phyloP scores from a whole-genome alignment of 2,888 invertebrate genomes.

The Schizaphis graminum region DNA sequence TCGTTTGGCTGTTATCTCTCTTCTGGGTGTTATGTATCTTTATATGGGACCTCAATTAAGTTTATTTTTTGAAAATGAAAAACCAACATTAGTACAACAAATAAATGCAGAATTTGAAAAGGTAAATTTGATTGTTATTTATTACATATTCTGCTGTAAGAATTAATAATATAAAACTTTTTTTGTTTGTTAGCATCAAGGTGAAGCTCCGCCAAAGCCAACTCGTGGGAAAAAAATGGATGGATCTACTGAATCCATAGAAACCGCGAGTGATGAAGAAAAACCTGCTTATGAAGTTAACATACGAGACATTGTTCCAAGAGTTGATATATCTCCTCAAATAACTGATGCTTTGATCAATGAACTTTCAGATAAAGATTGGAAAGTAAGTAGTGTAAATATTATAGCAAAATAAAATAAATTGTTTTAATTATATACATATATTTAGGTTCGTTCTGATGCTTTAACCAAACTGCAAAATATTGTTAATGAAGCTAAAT shows the following conservation, averaged over 20 bases:
- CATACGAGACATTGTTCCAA: slow-evolving; percentile 81
- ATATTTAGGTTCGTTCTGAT: slow-evolving; percentile 77
- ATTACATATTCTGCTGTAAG: neutral
- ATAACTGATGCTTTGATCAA: slow-evolving; percentile 85
- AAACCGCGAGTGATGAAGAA: slow-evolving; percentile 72
- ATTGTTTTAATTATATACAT: slow-evolving; percentile 11
- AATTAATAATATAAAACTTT: neutral
- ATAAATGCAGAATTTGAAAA: slow-evolving; percentile 90
- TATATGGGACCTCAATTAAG: slow-evolving; percentile 84
- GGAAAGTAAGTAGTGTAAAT: slow-evolving; percentile 78
- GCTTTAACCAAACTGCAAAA: slow-evolving; percentile 80
- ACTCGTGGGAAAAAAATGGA: slow-evolving; percentile 68
- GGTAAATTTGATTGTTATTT: slow-evolving; percentile 69
- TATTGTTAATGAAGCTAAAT: slow-evolving; percentile 82
- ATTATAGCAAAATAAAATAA: neutral
- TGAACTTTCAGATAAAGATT: slow-evolving; percentile 90
- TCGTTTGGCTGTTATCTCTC: slow-evolving; percentile 81
- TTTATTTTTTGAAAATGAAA: slow-evolving; percentile 88
- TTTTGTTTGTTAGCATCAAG: slow-evolving; percentile 73
- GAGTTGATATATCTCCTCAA: slow-evolving; percentile 85
- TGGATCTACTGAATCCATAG: slow-evolving; percentile 72
- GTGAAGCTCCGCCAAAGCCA: slow-evolving; percentile 78
- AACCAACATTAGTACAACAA: slow-evolving; percentile 85
- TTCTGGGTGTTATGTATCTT: slow-evolving; percentile 84
- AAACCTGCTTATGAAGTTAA: slow-evolving; percentile 71